These are phyloP conservation scores for Eriosoma lanigerum DNA, from an alignment of 1,140 invertebrate genomes.

Conservation along the genomic window DNA sequence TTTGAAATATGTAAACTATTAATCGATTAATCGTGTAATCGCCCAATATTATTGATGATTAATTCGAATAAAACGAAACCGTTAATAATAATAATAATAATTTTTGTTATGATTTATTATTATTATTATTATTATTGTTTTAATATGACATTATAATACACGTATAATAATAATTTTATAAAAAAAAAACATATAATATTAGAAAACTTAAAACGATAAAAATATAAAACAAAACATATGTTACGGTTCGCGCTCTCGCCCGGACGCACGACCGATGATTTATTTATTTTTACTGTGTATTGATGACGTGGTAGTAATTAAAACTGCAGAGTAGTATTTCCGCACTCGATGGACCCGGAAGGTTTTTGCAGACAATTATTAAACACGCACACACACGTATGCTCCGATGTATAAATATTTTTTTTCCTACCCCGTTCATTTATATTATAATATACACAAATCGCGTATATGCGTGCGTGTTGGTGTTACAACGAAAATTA, in stretches of 20 bases:
- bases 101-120: too few species aligned
- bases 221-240: too few species aligned
- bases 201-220: too few species aligned
- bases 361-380: conserved; percentile 45
- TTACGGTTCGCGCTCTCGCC: background rate
- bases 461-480: background rate
- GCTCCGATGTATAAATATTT: background rate
- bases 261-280: conserved; percentile 1
- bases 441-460: conserved; percentile 9
- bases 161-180: too few species aligned
- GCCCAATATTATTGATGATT: too few species aligned
- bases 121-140: too few species aligned
- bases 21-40: too few species aligned
- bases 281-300: conserved; percentile 46
- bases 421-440: background rate
- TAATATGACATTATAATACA: too few species aligned
- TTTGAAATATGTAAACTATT: too few species aligned
- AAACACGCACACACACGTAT: background rate
- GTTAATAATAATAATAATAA: too few species aligned
- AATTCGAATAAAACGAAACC: too few species aligned
- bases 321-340: conserved; percentile 48
- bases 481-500: background rate
- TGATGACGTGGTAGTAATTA: conserved; percentile 46
- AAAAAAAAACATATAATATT: too few species aligned
- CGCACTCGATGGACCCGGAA: conserved; percentile 42